Conservation (phyloP, 2,797 vertebrate species). For the Peromyscus melanophrys region DNA sequence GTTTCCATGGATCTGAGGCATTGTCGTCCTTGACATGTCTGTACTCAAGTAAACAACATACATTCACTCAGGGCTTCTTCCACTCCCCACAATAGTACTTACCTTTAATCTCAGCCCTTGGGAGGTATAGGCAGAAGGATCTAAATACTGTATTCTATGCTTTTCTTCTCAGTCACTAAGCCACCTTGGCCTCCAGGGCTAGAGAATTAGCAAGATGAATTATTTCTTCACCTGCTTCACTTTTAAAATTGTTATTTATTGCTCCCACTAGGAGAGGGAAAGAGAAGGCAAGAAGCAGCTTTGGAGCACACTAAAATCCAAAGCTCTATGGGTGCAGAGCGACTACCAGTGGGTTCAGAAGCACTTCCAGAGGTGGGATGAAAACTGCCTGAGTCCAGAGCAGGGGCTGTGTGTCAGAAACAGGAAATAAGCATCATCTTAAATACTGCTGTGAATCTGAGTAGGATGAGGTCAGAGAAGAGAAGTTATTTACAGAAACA, state of each 20-base stretch:
- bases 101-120: neutral
- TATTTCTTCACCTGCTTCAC: constrained; percentile 6
- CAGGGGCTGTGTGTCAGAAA: neutral
- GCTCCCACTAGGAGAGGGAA: neutral
- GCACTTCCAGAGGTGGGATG: neutral
- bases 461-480: constrained; percentile 1
- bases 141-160: neutral
- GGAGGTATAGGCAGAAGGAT: neutral
- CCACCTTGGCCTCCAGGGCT: neutral
- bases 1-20: neutral
- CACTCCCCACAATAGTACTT: no score
- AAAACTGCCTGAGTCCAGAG: neutral
- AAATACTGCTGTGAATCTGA: neutral
- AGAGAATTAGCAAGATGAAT: neutral
- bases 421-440: neutral
- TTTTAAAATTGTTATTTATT: constrained; percentile 9
- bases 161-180: constrained; percentile 11
- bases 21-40: neutral
- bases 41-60: neutral
- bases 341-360: neutral
- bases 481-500: neutral
- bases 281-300: neutral
- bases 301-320: neutral
- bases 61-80: neutral
- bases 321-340: neutral